Evolutionary conservation across 1,140 invertebrate species (phyloP), one percentile per base, ranked within the genome.

Genomic region (Dufourea novaeangliae): DNA sequence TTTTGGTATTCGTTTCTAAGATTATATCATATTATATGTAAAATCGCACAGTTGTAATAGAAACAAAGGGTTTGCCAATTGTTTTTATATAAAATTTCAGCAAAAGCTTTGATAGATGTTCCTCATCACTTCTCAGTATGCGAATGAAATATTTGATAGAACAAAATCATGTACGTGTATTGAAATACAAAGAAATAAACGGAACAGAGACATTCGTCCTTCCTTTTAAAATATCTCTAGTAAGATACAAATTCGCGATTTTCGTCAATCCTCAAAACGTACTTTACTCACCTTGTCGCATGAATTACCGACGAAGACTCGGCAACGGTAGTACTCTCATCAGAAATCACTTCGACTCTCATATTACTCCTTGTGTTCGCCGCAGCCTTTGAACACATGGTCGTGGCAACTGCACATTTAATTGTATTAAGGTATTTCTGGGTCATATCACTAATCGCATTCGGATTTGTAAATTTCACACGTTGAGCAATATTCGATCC

Each of bases 251-350:
- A 52, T 34, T 59, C 37, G 8, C 14, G 6, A 66, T n/a, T 50
- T 34, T 57, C 32, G 64, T 25, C 27, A 63, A 69, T 61, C 56
- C 8, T 69, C 27, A 8, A 37, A 50, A 27, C 34, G 8, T 50
- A 22, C 14, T 61, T 68, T 69, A 83, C 82, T 83, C 80, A 83
- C 82, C 82, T 83, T 54, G 66, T 79, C 52, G 64, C 69, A 29
- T 70, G 75, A n/a, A 83, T 68, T 50, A 63, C 54, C 25, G 73
- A 44, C 22, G 73, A 50, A 4, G 73, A 25, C 17, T 67, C 57
- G 46, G 69, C 54, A 50, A 69, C 67, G n/a, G 59, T 80, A 69
- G 50, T 44, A 62, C 34, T 63, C 17, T 78, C 70, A 34, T 85
- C 74, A 52, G 70, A 73, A 57, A 66, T 67, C 27, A 67, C 50